Evolutionary conservation across 2,888 invertebrate species (phyloP).

Genomic region (Anticlea derivata): DNA sequence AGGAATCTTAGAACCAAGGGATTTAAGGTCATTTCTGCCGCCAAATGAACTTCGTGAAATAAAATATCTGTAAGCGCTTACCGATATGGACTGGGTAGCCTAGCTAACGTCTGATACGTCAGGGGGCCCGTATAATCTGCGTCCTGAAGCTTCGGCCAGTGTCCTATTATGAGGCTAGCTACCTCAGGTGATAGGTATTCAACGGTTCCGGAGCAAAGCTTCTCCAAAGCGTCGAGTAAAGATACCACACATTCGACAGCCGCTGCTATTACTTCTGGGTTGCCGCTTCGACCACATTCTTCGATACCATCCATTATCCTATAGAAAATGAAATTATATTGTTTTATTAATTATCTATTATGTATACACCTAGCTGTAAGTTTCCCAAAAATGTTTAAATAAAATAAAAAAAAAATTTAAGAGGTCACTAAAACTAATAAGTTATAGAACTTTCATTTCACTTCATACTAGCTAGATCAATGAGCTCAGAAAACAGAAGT

Average conservation of each 20-base stretch:
- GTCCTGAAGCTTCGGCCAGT: conserved; percentile 87
- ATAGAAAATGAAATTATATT: conserved; percentile 20
- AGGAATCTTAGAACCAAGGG: too few species aligned
- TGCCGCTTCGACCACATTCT: conserved; percentile 93
- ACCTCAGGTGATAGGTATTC: conserved; percentile 61
- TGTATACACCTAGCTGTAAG: too few species aligned
- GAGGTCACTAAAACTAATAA: too few species aligned
- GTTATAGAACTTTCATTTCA: too few species aligned
- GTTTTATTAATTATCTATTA: too few species aligned
- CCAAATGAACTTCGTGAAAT: too few species aligned
- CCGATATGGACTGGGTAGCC: conserved; percentile 92
- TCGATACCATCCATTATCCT: conserved; percentile 96
- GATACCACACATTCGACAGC: conserved; percentile 93
- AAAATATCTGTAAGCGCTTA: conserved; percentile 44
- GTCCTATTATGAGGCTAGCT: conserved; percentile 82
- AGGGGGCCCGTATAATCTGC: conserved; percentile 93
- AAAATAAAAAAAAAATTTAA: too few species aligned
- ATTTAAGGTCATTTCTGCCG: too few species aligned
- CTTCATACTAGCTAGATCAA: too few species aligned
- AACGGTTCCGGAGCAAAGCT: conserved; percentile 89
- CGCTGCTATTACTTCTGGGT: conserved; percentile 89
- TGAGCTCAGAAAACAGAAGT: too few species aligned
- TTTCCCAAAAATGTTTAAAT: too few species aligned
- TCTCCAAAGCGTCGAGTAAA: conserved; percentile 91
- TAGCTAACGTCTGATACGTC: conserved; percentile 92